Evolutionary conservation across 2,113 vertebrate genomes (phyloP).

Genomic region (Saimiri boliviensis): DNA sequence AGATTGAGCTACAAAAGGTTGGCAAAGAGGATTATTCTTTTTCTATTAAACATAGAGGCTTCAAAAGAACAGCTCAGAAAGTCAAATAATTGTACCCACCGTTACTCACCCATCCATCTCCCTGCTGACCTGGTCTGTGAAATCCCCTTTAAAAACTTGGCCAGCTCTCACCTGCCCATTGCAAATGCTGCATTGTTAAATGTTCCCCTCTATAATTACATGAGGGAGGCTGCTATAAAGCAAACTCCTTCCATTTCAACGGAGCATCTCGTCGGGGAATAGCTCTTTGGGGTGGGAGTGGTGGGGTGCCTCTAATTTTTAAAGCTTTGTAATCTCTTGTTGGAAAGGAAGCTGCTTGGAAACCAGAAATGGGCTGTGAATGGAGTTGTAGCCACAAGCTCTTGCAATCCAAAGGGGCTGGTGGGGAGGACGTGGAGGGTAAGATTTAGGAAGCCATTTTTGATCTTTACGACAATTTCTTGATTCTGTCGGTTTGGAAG

Average conservation of each 20-base stretch:
- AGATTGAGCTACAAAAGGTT: conserved; percentile 67
- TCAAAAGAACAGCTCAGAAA: conserved; percentile 74
- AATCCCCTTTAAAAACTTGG: conserved; percentile 64
- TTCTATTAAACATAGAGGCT: conserved; percentile 62
- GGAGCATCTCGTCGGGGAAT: background rate
- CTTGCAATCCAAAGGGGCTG: background rate
- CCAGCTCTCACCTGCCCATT: conserved; percentile 41
- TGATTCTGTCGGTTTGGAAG: background rate
- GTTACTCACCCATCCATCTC: conserved; percentile 54
- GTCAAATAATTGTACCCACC: conserved; percentile 68
- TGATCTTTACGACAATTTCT: conserved; percentile 6
- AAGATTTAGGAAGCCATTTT: background rate
- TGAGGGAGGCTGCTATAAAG: background rate
- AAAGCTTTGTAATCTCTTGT: conserved; percentile 51
- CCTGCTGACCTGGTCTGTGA: conserved; percentile 72
- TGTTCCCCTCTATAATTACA: background rate
- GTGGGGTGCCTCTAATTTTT: conserved; percentile 32
- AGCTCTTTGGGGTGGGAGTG: background rate
- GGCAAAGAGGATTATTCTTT: conserved; percentile 74
- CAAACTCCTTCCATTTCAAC: conserved; percentile 18
- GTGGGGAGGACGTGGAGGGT: accelerated
- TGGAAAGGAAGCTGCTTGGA: conserved; percentile 4
- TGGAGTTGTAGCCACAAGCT: background rate
- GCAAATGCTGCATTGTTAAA: conserved; percentile 49
- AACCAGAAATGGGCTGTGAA: background rate